Base-by-base conservation (phyloP, 2,797 vertebrate genomes). In the Chelonia mydas region DNA sequence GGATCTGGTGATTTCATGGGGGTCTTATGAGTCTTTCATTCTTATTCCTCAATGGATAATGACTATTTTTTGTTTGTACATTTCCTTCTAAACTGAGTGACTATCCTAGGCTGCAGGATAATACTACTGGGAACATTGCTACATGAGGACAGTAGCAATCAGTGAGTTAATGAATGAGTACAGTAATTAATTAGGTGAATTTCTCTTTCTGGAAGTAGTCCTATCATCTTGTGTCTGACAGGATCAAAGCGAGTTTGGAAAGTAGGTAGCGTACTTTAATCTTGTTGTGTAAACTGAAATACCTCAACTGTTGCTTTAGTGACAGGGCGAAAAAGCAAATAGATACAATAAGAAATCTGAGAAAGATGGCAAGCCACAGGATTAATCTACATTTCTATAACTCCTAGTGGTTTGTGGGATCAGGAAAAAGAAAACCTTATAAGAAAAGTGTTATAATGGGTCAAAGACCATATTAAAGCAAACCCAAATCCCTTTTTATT, bases 91-190 rank as follows among this genome's bases (percentile, higher is more conserved):
- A 87, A 93, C 84, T 91, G 82, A 55, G 57, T n/a, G 57, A 5
- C 0, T 93, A 89, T 95, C 77, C 74, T 94, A 0, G 0, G 74
- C 80, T 92, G 82, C 59, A 88, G 80, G 55, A 77, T 55, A 68
- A 83, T 94, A 92, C 50, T 55, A 51, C 89, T 74, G 91, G 91
- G 87, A 90, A 80, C 95, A 81, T 57, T 27, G 11, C 5, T 88
- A 65, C 76, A 72, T 54, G 74, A 81, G 1, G 3, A 61, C 27
- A 37, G 19, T 41, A 88, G 55, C 45, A 47, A 76, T 95, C 90
- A 94, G 81, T 87, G 79, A 81, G n/a, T 92, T 95, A 96, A 96
- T 90, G 90, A 96, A 93, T 90, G 89, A 89, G 82, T 86, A 33
- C 4, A 53, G 95, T 96, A 94, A 96, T 95, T 96, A 94, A 96